A percentile compares a stretch with the other conserved stretches of the same genome.
These are phyloP conservation scores for Aphidius ervi DNA, from an alignment of 1,140 invertebrate genomes.

Conservation along the genomic window DNA sequence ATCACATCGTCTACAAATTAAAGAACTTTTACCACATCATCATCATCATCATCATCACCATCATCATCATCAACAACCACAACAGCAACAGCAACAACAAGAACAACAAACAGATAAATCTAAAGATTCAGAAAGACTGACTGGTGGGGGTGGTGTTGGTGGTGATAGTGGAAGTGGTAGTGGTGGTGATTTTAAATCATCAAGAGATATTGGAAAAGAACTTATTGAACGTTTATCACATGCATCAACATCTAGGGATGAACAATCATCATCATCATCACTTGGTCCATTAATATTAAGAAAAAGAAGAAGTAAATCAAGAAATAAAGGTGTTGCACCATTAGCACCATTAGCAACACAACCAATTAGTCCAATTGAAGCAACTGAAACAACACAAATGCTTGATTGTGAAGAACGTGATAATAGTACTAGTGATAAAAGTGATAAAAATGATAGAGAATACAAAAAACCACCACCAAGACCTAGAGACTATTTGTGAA, in stretches of 20 bases:
- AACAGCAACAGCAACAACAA: constrained; percentile 30
- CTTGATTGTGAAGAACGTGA: constrained; percentile 44
- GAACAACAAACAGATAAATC: constrained; percentile 26
- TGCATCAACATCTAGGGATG: constrained; percentile 50
- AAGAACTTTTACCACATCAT: constrained; percentile 29
- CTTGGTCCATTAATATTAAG: constrained; percentile 64
- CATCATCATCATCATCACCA: constrained; percentile 43
- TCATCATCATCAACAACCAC: constrained; percentile 41
- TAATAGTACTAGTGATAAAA: constrained; percentile 25
- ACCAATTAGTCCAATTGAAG: constrained; percentile 45
- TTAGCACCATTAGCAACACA: constrained; percentile 50
- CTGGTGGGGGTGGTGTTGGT: constrained; percentile 28
- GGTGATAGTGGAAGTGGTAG: constrained; percentile 29
- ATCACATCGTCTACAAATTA: constrained; percentile 11
- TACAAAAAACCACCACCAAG: constrained; percentile 48
- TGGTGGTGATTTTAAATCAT: constrained; percentile 33
- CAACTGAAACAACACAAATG: constrained; percentile 48
- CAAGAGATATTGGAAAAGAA: constrained; percentile 42
- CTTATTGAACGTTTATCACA: constrained; percentile 48
- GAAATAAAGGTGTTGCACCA: constrained; percentile 61
- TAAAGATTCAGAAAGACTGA: constrained; percentile 27
- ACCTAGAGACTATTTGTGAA: constrained; percentile 51
- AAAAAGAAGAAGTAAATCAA: constrained; percentile 68
- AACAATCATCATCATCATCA: constrained; percentile 31
- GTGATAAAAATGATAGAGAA: constrained; percentile 35